Base-by-base conservation (phyloP, 2,113 vertebrate species). In the Romanogobio albipinnatus region DNA sequence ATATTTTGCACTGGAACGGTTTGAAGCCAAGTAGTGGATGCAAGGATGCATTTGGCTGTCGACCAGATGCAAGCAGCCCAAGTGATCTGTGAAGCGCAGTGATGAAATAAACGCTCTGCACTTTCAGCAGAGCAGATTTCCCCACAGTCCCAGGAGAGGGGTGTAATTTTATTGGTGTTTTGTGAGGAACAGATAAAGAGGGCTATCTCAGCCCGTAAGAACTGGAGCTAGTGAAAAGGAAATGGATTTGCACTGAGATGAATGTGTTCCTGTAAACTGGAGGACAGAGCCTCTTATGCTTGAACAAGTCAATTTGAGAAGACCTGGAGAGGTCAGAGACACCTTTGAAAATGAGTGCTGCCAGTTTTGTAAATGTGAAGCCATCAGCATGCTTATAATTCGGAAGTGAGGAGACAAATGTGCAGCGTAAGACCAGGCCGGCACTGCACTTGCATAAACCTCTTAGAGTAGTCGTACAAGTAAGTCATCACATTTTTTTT, bases 181-280 rank as follows among this genome's bases (percentile, higher is more conserved):
- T 49, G 77, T 45, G 74, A 33, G 58, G 59, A 70, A 74, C 43
- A 78, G 84, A 87, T 87, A 84, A 87, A 87, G 66, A 78, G 36
- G 71, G 76, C 77, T 68, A 43, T 84, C 81, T 86, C 84, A 84
- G 85, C 75, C 47, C 64, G 62, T 43, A 7, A 62, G 59, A 62
- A 82, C 82, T 84, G 77, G 13, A 82, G 87, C 77, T 62, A 26
- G 77, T 47, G 19, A 80, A 64, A 43, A 62, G 87, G 70, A 77
- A 82, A 82, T 81, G 68, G 78, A 85, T 77, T 78, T 84, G 82
- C 70, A 75, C 74, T 78, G 29, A 86, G 84, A 84, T 86, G 82
- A 62, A 47, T 39, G 49, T 70, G 59, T 80, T 84, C 39, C 58
- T 74, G 39, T 64, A 29, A 58, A 53, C 68, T 19, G 26, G 62